phyloP scores from a whole-genome alignment of 2,113 vertebrate genomes.

The Ammodytes marinus region DNA sequence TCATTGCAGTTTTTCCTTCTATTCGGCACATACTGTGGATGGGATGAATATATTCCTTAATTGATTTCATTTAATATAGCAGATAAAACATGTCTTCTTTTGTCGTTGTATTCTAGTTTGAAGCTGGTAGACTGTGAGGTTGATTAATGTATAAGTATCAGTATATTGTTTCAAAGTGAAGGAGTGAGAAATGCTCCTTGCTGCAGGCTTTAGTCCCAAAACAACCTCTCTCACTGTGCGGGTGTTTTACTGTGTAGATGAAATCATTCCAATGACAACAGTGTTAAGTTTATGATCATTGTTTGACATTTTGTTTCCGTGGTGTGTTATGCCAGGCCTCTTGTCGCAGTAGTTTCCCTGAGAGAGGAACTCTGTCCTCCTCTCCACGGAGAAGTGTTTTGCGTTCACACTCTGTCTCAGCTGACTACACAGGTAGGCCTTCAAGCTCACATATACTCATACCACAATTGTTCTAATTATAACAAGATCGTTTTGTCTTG shows the following conservation, averaged over 20 bases:
- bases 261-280: not conserved
- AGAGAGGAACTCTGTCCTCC: slow-evolving; percentile 52
- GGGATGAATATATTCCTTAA: slow-evolving; percentile 6
- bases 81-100: slow-evolving; percentile 1
- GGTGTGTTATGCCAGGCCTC: slow-evolving; percentile 70
- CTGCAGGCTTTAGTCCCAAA: not conserved
- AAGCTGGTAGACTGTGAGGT: not conserved
- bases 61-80: slow-evolving; percentile 18
- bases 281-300: not conserved
- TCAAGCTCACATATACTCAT: not conserved
- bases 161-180: slow-evolving; percentile 1
- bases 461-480: not conserved
- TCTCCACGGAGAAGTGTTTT: slow-evolving; percentile 30
- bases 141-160: not conserved
- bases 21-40: not conserved
- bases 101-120: not conserved
- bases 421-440: slow-evolving; percentile 61
- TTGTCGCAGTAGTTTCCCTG: slow-evolving; percentile 48
- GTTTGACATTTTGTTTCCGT: not conserved
- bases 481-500: not conserved
- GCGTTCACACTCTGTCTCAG: slow-evolving; percentile 32
- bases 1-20: not conserved
- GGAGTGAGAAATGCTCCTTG: not conserved
- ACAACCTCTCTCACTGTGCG: not conserved
- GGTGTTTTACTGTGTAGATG: not conserved